These are phyloP conservation scores for Tauraco hartlaubi DNA, from an alignment of 2,797 vertebrate species.

Conservation along the genomic window DNA sequence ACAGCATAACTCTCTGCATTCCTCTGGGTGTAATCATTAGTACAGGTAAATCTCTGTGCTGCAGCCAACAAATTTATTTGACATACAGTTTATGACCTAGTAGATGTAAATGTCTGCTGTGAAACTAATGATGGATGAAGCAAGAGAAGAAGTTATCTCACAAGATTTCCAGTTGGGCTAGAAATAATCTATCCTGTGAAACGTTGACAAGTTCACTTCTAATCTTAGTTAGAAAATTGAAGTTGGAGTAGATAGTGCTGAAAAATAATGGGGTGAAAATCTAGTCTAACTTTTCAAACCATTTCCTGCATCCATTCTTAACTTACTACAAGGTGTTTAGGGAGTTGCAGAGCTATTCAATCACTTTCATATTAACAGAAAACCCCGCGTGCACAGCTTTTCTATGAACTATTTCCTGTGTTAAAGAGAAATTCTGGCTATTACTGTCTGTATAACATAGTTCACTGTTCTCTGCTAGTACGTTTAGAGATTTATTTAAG, in stretches of 20 bases:
- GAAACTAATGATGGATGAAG: conserved; percentile 45
- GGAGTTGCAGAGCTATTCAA: conserved; percentile 18
- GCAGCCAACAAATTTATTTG: conserved; percentile 16
- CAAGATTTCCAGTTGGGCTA: conserved; percentile 32
- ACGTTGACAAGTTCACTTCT: conserved; percentile 51
- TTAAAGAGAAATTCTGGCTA: conserved; percentile 7
- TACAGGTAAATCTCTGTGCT: not conserved
- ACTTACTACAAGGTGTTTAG: not conserved
- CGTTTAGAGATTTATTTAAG: not conserved
- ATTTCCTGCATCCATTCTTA: conserved; percentile 21
- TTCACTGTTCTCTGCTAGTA: not conserved
- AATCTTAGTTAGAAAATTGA: conserved; percentile 60
- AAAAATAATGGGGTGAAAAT: conserved; percentile 56
- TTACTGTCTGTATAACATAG: not conserved
- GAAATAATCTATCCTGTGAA: conserved; percentile 46
- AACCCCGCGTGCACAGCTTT: not conserved
- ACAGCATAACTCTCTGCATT: not conserved
- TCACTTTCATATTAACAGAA: conserved; percentile 23
- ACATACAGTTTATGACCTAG: conserved; percentile 35
- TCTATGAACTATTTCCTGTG: not conserved
- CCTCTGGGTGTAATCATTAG: not conserved
- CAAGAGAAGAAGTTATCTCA: conserved; percentile 28
- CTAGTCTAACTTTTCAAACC: conserved; percentile 34
- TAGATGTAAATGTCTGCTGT: conserved; percentile 48
- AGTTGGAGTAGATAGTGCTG: conserved; percentile 17